phyloP scores from a whole-genome alignment of 2,113 vertebrate species.

The Procavia capensis region DNA sequence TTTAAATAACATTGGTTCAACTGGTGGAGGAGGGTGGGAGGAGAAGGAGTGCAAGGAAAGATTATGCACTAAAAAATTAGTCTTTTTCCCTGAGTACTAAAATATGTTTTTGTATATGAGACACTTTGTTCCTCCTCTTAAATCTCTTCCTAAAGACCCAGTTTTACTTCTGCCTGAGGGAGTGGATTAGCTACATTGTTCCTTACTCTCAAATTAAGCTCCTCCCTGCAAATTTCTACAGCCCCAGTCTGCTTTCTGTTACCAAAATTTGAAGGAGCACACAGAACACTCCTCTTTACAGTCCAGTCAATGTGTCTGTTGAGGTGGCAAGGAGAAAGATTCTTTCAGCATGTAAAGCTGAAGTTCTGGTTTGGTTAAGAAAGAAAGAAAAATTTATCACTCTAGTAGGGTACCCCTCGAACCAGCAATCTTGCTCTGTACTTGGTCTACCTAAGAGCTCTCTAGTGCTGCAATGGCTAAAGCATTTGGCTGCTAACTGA shows the following conservation, averaged over 20 bases:
- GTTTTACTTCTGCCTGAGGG: constrained; percentile 47
- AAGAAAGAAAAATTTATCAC: constrained; percentile 6
- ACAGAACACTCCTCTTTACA: constrained; percentile 49
- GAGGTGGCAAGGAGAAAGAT: constrained; percentile 38
- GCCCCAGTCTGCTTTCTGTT: background rate
- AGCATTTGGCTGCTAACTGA: background rate
- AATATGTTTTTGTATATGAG: background rate
- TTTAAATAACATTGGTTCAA: constrained; percentile 68
- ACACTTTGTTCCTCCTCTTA: background rate
- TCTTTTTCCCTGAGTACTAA: constrained; percentile 22
- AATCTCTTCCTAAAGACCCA: constrained; percentile 47
- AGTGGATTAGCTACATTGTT: constrained; percentile 58
- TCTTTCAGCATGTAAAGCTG: background rate
- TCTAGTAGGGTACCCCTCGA: background rate
- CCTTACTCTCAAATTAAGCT: constrained; percentile 55
- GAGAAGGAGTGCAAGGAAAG: background rate
- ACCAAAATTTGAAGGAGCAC: background rate
- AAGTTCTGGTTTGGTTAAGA: constrained; percentile 64
- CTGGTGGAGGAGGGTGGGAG: background rate
- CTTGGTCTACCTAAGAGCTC: constrained; percentile 4
- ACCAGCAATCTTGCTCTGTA: background rate
- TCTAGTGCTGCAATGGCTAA: background rate
- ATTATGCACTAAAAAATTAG: constrained; percentile 27
- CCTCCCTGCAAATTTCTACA: background rate
- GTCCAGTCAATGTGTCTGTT: background rate